Conservation (phyloP, 2,888 invertebrate species). For the Biston stratarius region DNA sequence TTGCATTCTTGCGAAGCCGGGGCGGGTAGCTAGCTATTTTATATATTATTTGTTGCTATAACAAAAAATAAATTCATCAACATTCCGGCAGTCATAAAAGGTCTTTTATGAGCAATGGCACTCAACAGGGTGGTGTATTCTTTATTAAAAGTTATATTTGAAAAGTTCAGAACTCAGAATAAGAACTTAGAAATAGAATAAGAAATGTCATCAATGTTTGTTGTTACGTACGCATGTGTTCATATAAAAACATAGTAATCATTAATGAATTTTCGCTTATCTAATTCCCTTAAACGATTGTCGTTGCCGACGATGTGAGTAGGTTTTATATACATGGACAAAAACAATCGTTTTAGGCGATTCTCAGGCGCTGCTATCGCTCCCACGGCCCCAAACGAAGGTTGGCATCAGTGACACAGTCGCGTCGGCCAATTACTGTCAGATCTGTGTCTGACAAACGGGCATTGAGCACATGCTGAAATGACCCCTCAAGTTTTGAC, state of each 20-base stretch:
- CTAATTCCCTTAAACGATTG: slow-evolving; percentile 39
- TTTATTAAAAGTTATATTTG: too few species aligned
- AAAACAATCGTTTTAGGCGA: slow-evolving; percentile 60
- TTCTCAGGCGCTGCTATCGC: slow-evolving; percentile 55
- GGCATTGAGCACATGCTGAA: slow-evolving; percentile 30
- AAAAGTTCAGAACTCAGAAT: too few species aligned
- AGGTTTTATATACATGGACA: slow-evolving; percentile 41
- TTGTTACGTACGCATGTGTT: too few species aligned
- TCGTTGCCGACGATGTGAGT: slow-evolving; percentile 36
- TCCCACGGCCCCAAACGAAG: slow-evolving; percentile 65
- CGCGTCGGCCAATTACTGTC: slow-evolving; percentile 40
- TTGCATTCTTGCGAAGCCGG: too few species aligned
- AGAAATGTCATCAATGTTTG: too few species aligned
- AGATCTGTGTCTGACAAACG: slow-evolving; percentile 47
- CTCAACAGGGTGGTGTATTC: too few species aligned
- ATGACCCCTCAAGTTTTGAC: slow-evolving; percentile 6
- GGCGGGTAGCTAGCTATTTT: too few species aligned
- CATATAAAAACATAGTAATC: background rate
- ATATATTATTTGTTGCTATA: too few species aligned
- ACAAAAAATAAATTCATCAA: too few species aligned
- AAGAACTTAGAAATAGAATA: too few species aligned
- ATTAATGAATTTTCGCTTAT: slow-evolving; percentile 21
- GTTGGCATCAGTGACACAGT: slow-evolving; percentile 46
- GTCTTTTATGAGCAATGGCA: too few species aligned
- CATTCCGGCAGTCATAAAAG: too few species aligned